phyloP scores from a whole-genome alignment of 2,888 invertebrate species.

The Deilephila porcellus region DNA sequence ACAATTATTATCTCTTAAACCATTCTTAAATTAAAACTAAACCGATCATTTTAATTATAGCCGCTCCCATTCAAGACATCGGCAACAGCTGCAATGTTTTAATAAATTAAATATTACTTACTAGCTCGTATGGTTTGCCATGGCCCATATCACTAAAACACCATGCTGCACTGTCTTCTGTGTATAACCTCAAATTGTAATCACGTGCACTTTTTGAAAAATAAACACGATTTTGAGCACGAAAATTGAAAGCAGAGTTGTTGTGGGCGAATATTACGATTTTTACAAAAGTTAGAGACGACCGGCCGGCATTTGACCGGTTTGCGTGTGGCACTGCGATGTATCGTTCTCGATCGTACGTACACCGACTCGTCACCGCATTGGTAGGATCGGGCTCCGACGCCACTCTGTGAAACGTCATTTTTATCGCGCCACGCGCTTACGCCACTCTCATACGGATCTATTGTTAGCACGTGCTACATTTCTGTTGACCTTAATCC shows the following conservation, averaged over 20 bases:
- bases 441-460: slow-evolving; percentile 56
- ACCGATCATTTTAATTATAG: slow-evolving; percentile 11
- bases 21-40: slow-evolving; percentile 19
- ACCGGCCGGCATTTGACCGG: slow-evolving; percentile 60
- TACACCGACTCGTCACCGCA: slow-evolving; percentile 42
- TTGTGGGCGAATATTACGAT: slow-evolving; percentile 32
- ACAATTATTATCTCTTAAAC: background rate
- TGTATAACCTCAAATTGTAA: slow-evolving; percentile 51
- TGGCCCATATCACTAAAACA: slow-evolving; percentile 59
- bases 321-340: slow-evolving; percentile 53
- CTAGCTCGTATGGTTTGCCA: slow-evolving; percentile 40
- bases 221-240: background rate
- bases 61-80: slow-evolving; percentile 13
- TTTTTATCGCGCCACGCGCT: slow-evolving; percentile 68
- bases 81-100: slow-evolving; percentile 16
- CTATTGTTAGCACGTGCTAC: slow-evolving; percentile 39
- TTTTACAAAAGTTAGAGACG: slow-evolving; percentile 48
- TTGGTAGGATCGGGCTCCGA: slow-evolving; percentile 53
- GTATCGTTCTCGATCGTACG: slow-evolving; percentile 39
- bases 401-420: slow-evolving; percentile 64
- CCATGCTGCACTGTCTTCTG: slow-evolving; percentile 46
- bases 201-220: slow-evolving; percentile 41
- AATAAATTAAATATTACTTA: slow-evolving; percentile 21
- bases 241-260: background rate
- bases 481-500: slow-evolving; percentile 37